Conservation (phyloP, 2,113 vertebrate species). For the Urocynchramus pylzowi region DNA sequence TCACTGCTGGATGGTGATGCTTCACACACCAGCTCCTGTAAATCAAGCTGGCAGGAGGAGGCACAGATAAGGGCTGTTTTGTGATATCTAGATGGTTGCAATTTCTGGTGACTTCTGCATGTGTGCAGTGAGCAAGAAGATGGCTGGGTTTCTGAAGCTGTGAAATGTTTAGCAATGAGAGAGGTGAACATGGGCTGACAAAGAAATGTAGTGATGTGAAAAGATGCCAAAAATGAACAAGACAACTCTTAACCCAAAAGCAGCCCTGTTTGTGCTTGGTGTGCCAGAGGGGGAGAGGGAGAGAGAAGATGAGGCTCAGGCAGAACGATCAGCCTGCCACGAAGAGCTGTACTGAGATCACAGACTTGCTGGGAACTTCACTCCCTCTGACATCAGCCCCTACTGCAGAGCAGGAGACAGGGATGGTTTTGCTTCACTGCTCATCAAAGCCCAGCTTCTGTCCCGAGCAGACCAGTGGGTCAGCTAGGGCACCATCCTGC, state of each 20-base stretch:
- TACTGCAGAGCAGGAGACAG: background rate
- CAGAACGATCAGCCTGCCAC: background rate
- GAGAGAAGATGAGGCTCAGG: background rate
- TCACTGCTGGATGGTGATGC: background rate
- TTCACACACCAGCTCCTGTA: background rate
- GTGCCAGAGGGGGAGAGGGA: background rate
- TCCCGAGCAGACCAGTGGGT: rapidly evolving
- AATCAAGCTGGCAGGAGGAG: background rate
- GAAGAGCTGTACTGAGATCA: background rate
- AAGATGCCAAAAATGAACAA: background rate
- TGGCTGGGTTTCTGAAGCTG: background rate
- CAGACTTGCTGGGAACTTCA: background rate
- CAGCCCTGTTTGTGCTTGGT: background rate
- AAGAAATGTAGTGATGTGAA: background rate
- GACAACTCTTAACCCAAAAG: background rate
- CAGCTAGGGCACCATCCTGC: background rate
- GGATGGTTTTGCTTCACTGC: background rate
- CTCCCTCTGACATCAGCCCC: background rate
- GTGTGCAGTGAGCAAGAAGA: background rate
- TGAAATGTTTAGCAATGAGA: background rate
- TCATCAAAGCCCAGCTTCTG: background rate
- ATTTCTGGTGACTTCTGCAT: background rate
- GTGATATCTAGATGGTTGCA: rapidly evolving
- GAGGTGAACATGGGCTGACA: background rate
- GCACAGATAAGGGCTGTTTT: background rate